A percentile compares a stretch with the other conserved stretches of the same genome.
Conservation (phyloP, 2,888 invertebrate genomes). For the Stegophylla sp. region DNA sequence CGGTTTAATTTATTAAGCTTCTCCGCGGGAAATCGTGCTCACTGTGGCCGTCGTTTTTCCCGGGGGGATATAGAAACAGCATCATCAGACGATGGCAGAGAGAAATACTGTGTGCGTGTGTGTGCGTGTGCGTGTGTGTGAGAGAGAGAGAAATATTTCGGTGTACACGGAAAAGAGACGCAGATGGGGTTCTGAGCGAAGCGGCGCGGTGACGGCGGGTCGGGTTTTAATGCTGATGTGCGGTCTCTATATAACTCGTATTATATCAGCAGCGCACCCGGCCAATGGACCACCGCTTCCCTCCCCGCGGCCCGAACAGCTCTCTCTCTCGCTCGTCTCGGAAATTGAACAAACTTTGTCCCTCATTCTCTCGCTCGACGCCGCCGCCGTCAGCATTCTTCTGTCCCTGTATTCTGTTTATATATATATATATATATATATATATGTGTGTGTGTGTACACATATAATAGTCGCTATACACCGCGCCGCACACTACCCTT, state of each 20-base stretch:
- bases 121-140: neutral
- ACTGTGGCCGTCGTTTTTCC: neutral
- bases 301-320: too few relatives aligned
- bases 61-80: neutral
- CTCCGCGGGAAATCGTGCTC: neutral
- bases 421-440: too few relatives aligned
- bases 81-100: neutral
- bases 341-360: slow-evolving; percentile 33
- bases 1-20: slow-evolving; percentile 5
- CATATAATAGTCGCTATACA: neutral
- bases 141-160: neutral
- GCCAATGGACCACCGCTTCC: slow-evolving; percentile 9
- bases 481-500: neutral
- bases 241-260: slow-evolving; percentile 37
- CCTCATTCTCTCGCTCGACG: neutral
- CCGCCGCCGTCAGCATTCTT: too few relatives aligned
- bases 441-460: too few relatives aligned
- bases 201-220: neutral
- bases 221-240: slow-evolving; percentile 39
- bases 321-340: slow-evolving; percentile 24
- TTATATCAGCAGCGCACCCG: neutral
- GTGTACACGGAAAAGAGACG: neutral
- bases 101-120: neutral
- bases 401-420: too few relatives aligned
- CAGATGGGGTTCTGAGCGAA: neutral